Conservation (phyloP, 2,113 vertebrate genomes). For the Alethe castanea region DNA sequence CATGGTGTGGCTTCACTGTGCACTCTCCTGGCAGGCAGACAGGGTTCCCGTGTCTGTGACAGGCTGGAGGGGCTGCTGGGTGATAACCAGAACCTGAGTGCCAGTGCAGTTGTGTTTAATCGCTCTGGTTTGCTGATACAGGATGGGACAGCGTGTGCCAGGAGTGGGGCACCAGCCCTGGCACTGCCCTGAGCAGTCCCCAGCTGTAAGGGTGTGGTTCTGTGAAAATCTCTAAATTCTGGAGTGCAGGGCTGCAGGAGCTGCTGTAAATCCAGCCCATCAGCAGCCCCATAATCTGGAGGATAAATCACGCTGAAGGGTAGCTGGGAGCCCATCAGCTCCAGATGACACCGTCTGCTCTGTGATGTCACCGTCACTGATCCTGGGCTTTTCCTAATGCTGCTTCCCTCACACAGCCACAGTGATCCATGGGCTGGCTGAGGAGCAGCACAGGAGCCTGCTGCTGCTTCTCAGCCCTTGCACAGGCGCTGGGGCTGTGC, state of each 20-base stretch:
- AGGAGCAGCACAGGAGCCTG: background rate
- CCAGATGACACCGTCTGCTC: background rate
- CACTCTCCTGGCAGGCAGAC: fast-evolving
- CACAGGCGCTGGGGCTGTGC: background rate
- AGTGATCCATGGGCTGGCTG: background rate
- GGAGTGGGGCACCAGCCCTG: too few relatives aligned
- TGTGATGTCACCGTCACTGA: background rate
- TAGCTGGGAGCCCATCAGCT: background rate
- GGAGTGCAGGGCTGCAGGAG: background rate
- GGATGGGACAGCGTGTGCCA: fast-evolving
- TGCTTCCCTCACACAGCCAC: background rate
- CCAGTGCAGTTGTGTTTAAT: fast-evolving
- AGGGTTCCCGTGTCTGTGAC: fast-evolving
- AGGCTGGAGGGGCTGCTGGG: background rate
- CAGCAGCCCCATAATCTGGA: background rate
- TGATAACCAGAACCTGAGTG: fast-evolving
- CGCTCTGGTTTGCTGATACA: fast-evolving
- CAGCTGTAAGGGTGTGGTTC: fast-evolving
- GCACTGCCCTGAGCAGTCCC: background rate
- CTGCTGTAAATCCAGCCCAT: background rate
- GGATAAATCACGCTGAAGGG: background rate
- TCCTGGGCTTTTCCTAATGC: fast-evolving
- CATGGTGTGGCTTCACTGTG: fast-evolving
- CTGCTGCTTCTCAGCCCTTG: background rate
- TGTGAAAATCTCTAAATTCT: fast-evolving